Conservation (phyloP, 2,797 vertebrate genomes). For the Thunnus albacares region DNA sequence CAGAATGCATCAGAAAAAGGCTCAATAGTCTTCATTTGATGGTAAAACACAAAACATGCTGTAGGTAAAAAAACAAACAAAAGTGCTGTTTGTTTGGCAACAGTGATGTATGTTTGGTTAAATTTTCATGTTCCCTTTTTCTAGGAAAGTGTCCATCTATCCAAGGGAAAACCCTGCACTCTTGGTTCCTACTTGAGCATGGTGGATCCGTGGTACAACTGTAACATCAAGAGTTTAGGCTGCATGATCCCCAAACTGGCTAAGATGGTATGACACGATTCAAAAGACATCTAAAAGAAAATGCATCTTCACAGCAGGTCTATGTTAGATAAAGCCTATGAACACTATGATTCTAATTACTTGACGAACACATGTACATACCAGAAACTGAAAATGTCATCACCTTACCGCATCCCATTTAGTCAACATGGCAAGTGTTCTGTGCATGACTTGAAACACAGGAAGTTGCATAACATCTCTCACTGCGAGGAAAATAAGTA, state of each 20-base stretch:
- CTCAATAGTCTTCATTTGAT: background rate
- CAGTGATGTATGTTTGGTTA: conserved; percentile 10
- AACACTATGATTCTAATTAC: background rate
- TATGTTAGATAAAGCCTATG: background rate
- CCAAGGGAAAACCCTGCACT: conserved; percentile 81
- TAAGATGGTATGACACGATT: conserved; percentile 85
- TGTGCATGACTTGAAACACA: conserved; percentile 28
- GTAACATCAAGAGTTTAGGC: conserved; percentile 90
- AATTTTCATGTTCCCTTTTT: conserved; percentile 45
- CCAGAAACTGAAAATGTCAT: background rate
- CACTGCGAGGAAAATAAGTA: background rate
- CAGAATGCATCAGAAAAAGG: background rate
- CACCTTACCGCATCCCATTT: background rate
- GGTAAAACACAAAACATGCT: background rate
- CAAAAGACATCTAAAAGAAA: background rate
- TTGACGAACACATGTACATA: background rate
- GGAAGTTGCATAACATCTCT: conserved; percentile 52
- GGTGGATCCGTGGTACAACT: conserved; percentile 94
- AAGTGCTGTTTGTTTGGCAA: background rate
- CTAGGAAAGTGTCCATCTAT: conserved; percentile 70
- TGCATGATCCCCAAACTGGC: conserved; percentile 92
- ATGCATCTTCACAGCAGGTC: background rate
- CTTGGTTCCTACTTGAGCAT: conserved; percentile 92
- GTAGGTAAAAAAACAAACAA: background rate
- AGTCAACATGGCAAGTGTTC: background rate